Evolutionary conservation across 2,888 invertebrate species (phyloP).

Genomic region (Polydrusus cervinus): DNA sequence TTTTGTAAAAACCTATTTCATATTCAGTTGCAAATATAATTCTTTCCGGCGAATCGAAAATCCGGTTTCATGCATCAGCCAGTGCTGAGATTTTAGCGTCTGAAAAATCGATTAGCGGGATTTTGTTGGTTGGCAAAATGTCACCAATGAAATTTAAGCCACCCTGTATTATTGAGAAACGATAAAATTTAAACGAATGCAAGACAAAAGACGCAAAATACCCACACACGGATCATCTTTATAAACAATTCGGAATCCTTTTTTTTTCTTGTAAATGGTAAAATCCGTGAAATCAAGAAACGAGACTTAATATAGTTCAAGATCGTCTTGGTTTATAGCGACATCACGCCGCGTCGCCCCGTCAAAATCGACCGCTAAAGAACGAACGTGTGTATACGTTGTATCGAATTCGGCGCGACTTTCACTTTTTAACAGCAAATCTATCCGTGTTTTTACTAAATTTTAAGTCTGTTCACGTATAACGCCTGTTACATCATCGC

Average conservation of each 20-base stretch:
- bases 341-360: too few relatives aligned
- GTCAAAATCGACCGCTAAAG: constrained; percentile 8
- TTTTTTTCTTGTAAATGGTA: constrained; percentile 12
- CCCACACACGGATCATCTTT: neutral
- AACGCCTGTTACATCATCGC: neutral
- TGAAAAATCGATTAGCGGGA: too few relatives aligned
- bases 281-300: constrained; percentile 15
- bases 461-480: constrained; percentile 25
- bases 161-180: neutral
- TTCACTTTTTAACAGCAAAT: constrained; percentile 23
- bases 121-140: too few relatives aligned
- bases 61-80: too few relatives aligned
- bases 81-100: too few relatives aligned
- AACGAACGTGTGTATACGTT: neutral
- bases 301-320: constrained; percentile 29
- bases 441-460: neutral
- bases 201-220: constrained; percentile 9
- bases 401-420: constrained; percentile 20
- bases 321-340: constrained; percentile 20
- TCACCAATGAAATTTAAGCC: too few relatives aligned
- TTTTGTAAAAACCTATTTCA: too few relatives aligned
- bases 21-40: too few relatives aligned
- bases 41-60: too few relatives aligned
- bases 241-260: constrained; percentile 8
- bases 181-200: neutral